These are phyloP conservation scores for Holacanthella duospinosa DNA, from an alignment of 2,888 invertebrate species.

Conservation along the genomic window DNA sequence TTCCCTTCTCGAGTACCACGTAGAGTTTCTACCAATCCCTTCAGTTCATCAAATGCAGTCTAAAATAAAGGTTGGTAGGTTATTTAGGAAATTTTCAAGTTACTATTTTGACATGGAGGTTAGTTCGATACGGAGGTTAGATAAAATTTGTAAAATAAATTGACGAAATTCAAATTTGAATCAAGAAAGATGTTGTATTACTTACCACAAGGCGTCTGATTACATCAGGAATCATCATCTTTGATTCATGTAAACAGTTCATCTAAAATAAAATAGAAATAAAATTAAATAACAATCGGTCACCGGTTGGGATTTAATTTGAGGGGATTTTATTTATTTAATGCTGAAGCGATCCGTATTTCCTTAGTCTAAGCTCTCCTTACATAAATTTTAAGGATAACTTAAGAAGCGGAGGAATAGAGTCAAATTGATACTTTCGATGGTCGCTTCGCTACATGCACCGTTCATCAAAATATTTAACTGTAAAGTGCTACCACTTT, in stretches of 20 bases:
- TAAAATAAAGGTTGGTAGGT: conserved; percentile 9
- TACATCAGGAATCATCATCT: conserved; percentile 89
- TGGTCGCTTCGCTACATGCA: too few species aligned
- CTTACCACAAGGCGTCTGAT: conserved; percentile 58
- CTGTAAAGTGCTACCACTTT: too few species aligned
- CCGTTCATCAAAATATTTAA: too few species aligned
- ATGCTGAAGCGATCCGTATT: too few species aligned
- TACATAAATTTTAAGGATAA: neutral
- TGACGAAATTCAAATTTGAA: too few species aligned
- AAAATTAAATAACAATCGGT: neutral
- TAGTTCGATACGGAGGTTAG: too few species aligned
- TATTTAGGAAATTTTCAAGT: neutral
- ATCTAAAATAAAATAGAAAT: neutral
- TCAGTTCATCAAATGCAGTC: conserved; percentile 61
- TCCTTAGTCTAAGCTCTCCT: too few species aligned
- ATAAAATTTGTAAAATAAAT: too few species aligned
- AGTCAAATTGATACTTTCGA: too few species aligned
- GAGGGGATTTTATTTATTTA: neutral
- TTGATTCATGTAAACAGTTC: conserved; percentile 57
- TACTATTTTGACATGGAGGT: too few species aligned
- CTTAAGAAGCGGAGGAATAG: too few species aligned
- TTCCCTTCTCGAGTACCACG: conserved; percentile 42
- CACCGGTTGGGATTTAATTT: too few species aligned
- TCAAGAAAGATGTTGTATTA: neutral
- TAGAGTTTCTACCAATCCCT: conserved; percentile 60